Percentiles rank a stretch among this genome's conserved stretches.
Conservation (phyloP, 2,888 invertebrate species). For the Scaptomyza reducta region DNA sequence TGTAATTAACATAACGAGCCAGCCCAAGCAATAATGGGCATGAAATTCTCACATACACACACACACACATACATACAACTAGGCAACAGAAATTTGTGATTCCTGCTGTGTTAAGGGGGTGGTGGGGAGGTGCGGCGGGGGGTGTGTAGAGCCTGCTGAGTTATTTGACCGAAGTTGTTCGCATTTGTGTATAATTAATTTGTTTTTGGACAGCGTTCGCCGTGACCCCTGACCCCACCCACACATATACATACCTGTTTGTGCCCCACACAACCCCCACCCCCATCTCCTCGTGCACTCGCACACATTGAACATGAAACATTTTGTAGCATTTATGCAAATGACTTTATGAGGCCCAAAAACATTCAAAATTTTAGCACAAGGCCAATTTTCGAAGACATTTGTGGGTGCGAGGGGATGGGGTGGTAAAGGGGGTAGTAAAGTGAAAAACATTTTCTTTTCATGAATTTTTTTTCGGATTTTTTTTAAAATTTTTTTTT, state of each 20-base stretch:
- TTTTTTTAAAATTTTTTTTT: no score
- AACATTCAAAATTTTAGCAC: slow-evolving; percentile 47
- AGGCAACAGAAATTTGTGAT: slow-evolving; percentile 44
- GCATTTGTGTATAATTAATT: slow-evolving; percentile 72
- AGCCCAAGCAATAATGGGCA: slow-evolving; percentile 72
- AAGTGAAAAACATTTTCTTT: not conserved
- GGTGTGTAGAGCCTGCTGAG: not conserved
- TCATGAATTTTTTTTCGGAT: not conserved
- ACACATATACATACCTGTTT: not conserved
- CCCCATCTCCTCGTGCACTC: not conserved
- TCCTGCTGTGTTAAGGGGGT: slow-evolving; percentile 51
- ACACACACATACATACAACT: slow-evolving; percentile 11
- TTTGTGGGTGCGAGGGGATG: no score
- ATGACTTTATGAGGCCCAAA: slow-evolving; percentile 59
- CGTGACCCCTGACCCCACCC: not conserved
- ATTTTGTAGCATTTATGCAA: slow-evolving; percentile 72
- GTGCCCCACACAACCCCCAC: not conserved
- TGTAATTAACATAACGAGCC: slow-evolving; percentile 80
- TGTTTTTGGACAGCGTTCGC: slow-evolving; percentile 37
- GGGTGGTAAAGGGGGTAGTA: no score
- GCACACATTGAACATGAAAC: slow-evolving; percentile 28
- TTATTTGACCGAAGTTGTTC: slow-evolving; percentile 34
- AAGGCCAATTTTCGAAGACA: slow-evolving; percentile 37
- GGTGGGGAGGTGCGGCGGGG: not conserved
- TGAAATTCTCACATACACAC: slow-evolving; percentile 39